Conservation (phyloP, 1,140 invertebrate species). For the Oscheius sp. region DNA sequence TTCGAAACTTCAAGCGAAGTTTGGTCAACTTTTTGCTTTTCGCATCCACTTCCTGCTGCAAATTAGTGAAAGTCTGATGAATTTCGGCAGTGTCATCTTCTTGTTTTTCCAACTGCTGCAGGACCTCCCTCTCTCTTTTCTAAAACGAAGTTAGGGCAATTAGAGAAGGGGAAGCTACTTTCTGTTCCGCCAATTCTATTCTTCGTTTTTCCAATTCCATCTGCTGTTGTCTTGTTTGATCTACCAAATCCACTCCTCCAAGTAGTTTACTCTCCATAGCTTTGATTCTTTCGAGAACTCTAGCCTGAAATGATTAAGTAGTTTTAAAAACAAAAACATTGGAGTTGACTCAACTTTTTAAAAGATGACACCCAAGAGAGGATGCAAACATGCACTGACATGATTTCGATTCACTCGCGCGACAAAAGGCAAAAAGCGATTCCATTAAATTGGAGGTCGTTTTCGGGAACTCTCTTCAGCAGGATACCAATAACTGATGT, state of each 20-base stretch:
- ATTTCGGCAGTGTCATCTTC: slow-evolving; percentile 83
- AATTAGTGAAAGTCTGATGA: slow-evolving; percentile 76
- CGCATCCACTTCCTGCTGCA: slow-evolving; percentile 86
- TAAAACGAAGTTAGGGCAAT: slow-evolving; percentile 49
- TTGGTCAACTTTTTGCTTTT: slow-evolving; percentile 83
- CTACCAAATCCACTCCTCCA: slow-evolving; percentile 75
- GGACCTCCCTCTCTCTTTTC: slow-evolving; percentile 75
- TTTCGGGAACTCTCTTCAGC: no score
- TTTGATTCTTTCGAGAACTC: slow-evolving; percentile 62
- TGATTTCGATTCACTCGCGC: no score
- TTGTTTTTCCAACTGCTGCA: slow-evolving; percentile 79
- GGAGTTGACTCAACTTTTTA: not conserved
- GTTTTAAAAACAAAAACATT: not conserved
- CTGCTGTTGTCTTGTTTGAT: slow-evolving; percentile 85
- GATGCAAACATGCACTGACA: no score
- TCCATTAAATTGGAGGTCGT: no score
- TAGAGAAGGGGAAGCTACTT: slow-evolving; percentile 63
- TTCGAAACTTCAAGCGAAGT: slow-evolving; percentile 70
- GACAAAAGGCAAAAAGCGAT: no score
- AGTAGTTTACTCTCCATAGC: slow-evolving; percentile 83
- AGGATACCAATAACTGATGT: no score
- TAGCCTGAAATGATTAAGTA: not conserved
- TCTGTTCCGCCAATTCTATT: slow-evolving; percentile 79
- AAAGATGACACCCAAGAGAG: no score
- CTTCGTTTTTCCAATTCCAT: slow-evolving; percentile 76